Evolutionary conservation across 2,888 invertebrate genomes (phyloP).

Genomic region (Athalia cordata): DNA sequence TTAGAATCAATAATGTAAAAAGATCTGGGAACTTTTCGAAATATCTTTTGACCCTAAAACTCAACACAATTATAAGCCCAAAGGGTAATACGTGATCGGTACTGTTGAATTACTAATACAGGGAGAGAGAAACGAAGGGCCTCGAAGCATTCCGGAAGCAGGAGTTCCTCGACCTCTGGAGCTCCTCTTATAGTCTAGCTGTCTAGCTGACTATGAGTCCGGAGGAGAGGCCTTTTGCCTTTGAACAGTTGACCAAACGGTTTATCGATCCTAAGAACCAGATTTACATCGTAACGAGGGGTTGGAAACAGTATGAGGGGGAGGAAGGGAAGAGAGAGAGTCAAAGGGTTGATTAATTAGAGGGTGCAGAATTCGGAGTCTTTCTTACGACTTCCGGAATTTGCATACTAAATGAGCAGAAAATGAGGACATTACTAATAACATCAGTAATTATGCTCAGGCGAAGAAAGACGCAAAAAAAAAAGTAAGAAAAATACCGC

Average conservation of each 20-base stretch:
- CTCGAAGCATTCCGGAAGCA: constrained; percentile 20
- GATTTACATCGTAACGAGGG: constrained; percentile 65
- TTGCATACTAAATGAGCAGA: too few relatives aligned
- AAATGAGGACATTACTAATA: background rate
- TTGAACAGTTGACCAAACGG: constrained; percentile 40
- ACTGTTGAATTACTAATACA: too few relatives aligned
- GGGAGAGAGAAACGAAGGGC: constrained; percentile 5
- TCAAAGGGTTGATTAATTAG: constrained; percentile 65
- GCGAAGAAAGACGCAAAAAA: too few relatives aligned
- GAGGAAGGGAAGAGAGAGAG: background rate
- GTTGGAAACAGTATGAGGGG: background rate
- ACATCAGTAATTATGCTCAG: background rate
- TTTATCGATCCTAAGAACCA: constrained; percentile 65
- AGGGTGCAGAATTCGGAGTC: constrained; percentile 53
- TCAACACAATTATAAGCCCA: too few relatives aligned
- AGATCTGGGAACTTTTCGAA: too few relatives aligned
- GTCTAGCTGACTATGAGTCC: constrained; percentile 6
- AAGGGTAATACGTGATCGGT: too few relatives aligned
- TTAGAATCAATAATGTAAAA: too few relatives aligned
- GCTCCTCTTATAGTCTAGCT: background rate
- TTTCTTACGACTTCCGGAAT: too few relatives aligned
- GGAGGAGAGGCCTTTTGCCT: constrained; percentile 18
- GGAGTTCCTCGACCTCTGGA: constrained; percentile 29
- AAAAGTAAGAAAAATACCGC: too few relatives aligned
- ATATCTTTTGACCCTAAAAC: too few relatives aligned